Conservation (phyloP, 2,113 vertebrate genomes). For the Gambusia affinis region DNA sequence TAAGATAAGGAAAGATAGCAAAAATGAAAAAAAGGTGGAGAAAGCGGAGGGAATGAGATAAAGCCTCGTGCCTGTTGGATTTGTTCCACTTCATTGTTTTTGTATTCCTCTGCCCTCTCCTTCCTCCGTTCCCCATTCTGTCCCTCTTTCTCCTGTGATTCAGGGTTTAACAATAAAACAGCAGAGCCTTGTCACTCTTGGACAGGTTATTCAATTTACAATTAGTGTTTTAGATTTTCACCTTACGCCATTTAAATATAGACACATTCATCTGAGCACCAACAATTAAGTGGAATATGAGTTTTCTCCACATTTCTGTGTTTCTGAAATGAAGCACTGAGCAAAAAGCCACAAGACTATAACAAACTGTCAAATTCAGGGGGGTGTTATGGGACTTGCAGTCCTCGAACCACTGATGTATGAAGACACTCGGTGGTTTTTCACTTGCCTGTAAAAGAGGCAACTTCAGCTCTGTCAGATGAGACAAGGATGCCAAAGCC, state of each 20-base stretch:
- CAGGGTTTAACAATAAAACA: slow-evolving; percentile 57
- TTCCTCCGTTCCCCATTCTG: slow-evolving; percentile 7
- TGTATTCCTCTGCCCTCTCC: slow-evolving; percentile 50
- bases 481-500: slow-evolving; percentile 41
- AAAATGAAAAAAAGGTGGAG: slow-evolving; percentile 68
- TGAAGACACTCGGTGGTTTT: slow-evolving; percentile 52
- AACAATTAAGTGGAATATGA: neutral
- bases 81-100: slow-evolving; percentile 82
- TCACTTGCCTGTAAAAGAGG: slow-evolving; percentile 36
- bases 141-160: slow-evolving; percentile 49
- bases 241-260: slow-evolving; percentile 10
- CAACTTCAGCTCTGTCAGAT: slow-evolving; percentile 53
- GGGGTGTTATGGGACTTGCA: slow-evolving; percentile 42
- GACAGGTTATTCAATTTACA: slow-evolving; percentile 59
- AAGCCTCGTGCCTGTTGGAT: slow-evolving; percentile 75
- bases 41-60: slow-evolving; percentile 71
- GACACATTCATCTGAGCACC: neutral
- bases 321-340: slow-evolving; percentile 27
- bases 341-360: slow-evolving; percentile 23
- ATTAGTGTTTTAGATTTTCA: slow-evolving; percentile 22
- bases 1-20: slow-evolving; percentile 81
- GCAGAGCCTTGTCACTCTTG: slow-evolving; percentile 58
- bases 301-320: neutral
- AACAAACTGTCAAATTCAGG: slow-evolving; percentile 42
- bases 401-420: slow-evolving; percentile 49